Evolutionary conservation across 2,888 invertebrate species (phyloP).

Genomic region (Cheilosia vulpina): DNA sequence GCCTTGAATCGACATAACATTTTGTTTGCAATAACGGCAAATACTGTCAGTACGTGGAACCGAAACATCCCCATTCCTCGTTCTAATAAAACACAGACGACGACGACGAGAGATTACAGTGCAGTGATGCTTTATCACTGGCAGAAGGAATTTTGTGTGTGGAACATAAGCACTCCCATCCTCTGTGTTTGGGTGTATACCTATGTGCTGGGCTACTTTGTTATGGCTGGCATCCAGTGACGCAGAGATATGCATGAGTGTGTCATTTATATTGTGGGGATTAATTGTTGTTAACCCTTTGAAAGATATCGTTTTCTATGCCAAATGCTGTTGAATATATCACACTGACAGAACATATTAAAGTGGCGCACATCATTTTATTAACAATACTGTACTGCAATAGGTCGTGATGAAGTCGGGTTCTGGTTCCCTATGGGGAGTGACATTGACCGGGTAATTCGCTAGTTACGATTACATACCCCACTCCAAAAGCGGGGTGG

Average conservation of each 20-base stretch:
- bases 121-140: constrained; percentile 39
- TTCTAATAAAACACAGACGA: constrained; percentile 24
- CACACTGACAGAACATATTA: too few species aligned
- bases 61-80: constrained; percentile 9
- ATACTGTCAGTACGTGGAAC: constrained; percentile 24
- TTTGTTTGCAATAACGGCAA: constrained; percentile 38
- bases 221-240: background rate
- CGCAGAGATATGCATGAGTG: background rate
- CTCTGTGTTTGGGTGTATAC: background rate
- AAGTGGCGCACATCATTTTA: too few species aligned
- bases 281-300: background rate
- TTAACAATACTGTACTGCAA: too few species aligned
- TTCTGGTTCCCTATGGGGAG: too few species aligned
- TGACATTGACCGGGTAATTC: too few species aligned
- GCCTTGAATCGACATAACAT: constrained; percentile 21
- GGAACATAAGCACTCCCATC: constrained; percentile 3
- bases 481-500: too few species aligned
- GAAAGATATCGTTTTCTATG: background rate
- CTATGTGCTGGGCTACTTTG: too few species aligned
- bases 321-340: background rate
- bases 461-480: too few species aligned
- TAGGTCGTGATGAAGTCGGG: too few species aligned
- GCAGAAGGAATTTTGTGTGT: constrained; percentile 11
- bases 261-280: background rate
- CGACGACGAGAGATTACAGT: constrained; percentile 14